Conservation (phyloP, 2,113 vertebrate species). For the Lamprotornis superbus region DNA sequence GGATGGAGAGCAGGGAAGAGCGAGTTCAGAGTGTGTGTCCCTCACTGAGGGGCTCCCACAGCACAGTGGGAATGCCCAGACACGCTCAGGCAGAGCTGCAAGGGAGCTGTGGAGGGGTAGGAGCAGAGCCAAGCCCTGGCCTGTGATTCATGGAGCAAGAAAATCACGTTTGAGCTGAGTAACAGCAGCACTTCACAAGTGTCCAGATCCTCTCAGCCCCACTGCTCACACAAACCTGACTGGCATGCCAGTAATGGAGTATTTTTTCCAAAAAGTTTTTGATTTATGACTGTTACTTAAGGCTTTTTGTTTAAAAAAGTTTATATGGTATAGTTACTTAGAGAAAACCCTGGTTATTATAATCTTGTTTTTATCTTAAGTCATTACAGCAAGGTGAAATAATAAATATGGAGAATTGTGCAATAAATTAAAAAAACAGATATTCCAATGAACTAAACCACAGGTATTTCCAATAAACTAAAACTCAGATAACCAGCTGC, state of each 20-base stretch:
- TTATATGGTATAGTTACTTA: fast-evolving
- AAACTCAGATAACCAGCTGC: neutral
- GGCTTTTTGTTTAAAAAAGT: neutral
- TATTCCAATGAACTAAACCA: neutral
- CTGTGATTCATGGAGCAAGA: neutral
- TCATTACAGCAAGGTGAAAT: neutral
- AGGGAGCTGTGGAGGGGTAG: neutral
- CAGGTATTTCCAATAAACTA: neutral
- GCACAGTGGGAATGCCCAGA: neutral
- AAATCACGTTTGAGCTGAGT: neutral
- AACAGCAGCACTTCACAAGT: neutral
- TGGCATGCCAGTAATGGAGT: neutral
- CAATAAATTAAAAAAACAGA: neutral
- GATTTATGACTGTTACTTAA: neutral
- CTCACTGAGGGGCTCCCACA: neutral
- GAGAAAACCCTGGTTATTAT: neutral
- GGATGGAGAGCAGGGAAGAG: neutral
- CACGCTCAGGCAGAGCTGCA: neutral
- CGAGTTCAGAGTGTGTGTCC: neutral
- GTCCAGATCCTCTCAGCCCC: neutral
- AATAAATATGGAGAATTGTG: neutral
- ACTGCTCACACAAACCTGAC: neutral
- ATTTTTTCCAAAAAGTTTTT: fast-evolving
- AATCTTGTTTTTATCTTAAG: fast-evolving
- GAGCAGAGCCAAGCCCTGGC: neutral